Percentiles rank a stretch among this genome's conserved stretches.
phyloP scores from a whole-genome alignment of 30 jellyfish, hydroid and myxozoan genomes.

The Chironex yamaguchii region DNA sequence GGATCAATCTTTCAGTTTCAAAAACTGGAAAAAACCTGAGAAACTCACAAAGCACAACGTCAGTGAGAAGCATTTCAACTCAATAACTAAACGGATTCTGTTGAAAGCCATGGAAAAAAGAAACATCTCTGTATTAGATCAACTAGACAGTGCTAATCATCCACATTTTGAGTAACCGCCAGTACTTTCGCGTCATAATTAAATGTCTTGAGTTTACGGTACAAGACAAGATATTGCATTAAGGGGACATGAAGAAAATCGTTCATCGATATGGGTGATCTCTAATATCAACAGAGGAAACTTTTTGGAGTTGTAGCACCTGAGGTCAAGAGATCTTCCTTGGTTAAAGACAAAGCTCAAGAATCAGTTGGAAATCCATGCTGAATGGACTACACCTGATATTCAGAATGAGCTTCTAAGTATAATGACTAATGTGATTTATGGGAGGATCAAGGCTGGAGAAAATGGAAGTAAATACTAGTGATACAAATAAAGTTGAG shows the following conservation, averaged over 20 bases:
- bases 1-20: conserved; percentile 16
- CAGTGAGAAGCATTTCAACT: neutral
- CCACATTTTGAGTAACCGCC: conserved; percentile 31
- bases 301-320: conserved; percentile 45
- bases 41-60: too few relatives aligned
- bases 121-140: conserved; percentile 15
- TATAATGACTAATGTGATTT: conserved; percentile 39
- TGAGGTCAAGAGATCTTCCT: conserved; percentile 56
- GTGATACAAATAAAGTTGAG: conserved; percentile 36
- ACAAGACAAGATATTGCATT: conserved; percentile 49
- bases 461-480: neutral
- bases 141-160: conserved; percentile 28
- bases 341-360: conserved; percentile 59
- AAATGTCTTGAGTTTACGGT: conserved; percentile 31
- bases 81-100: neutral
- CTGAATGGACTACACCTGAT: conserved; percentile 55
- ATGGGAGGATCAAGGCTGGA: conserved; percentile 8
- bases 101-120: neutral
- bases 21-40: conserved; percentile 40
- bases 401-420: conserved; percentile 58
- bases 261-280: conserved; percentile 9
- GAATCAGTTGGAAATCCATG: conserved; percentile 34
- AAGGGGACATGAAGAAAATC: conserved; percentile 33
- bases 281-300: conserved; percentile 63
- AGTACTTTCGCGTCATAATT: conserved; percentile 24